Percentiles rank a stretch among this genome's conserved stretches.
phyloP scores from a whole-genome alignment of 2,888 invertebrate species.

The Petrolisthes manimaculis region DNA sequence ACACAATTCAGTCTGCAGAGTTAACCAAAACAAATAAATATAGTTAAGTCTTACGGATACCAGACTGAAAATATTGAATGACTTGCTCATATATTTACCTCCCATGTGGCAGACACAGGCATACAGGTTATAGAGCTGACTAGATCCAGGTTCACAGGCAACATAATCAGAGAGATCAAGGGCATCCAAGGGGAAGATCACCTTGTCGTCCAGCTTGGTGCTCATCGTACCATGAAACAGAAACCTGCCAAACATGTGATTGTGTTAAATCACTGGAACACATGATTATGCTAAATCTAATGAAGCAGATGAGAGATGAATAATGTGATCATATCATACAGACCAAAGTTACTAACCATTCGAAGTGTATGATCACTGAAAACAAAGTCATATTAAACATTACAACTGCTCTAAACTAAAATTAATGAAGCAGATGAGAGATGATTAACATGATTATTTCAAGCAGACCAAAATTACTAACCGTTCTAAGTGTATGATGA shows the following conservation, averaged over 20 bases:
- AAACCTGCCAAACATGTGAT: slow-evolving; percentile 71
- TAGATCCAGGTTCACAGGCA: slow-evolving; percentile 69
- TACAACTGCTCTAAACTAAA: neutral
- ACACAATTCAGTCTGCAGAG: too few relatives aligned
- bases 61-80: too few relatives aligned
- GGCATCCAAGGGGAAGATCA: slow-evolving; percentile 75
- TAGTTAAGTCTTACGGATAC: too few relatives aligned
- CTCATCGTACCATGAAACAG: slow-evolving; percentile 77
- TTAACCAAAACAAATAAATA: too few relatives aligned
- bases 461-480: slow-evolving; percentile 66
- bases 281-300: neutral
- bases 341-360: slow-evolving; percentile 70
- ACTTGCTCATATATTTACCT: slow-evolving; percentile 70
- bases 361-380: slow-evolving; percentile 71
- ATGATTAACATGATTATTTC: neutral
- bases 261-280: neutral
- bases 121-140: slow-evolving; percentile 75
- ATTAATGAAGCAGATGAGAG: neutral
- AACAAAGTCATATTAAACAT: too few relatives aligned
- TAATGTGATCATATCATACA: neutral
- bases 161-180: slow-evolving; percentile 73
- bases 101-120: slow-evolving; percentile 78
- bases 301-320: neutral
- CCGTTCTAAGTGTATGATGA: slow-evolving; percentile 77
- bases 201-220: slow-evolving; percentile 76